Percentiles rank a stretch among this genome's conserved stretches.
phyloP scores from a whole-genome alignment of 2,888 invertebrate genomes.

The Thymelicus sylvestris region DNA sequence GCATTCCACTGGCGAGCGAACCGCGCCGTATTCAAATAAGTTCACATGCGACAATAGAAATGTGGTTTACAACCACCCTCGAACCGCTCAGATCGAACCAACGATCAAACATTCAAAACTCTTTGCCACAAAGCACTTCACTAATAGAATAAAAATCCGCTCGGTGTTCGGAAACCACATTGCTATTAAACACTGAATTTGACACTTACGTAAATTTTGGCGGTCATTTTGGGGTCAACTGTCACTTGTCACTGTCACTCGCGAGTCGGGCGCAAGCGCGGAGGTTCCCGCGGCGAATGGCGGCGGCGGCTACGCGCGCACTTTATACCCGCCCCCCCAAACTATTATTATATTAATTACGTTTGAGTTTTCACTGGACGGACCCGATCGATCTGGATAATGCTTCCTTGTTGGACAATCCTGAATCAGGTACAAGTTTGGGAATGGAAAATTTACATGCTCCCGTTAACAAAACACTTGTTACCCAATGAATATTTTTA shows the following conservation, averaged over 20 bases:
- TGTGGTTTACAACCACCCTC: conserved; percentile 76
- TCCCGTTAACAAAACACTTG: neutral
- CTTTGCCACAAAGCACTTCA: conserved; percentile 43
- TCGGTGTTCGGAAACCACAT: conserved; percentile 76
- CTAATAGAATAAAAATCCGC: conserved; percentile 50
- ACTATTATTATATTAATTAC: conserved; percentile 79
- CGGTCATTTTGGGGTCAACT: conserved; percentile 73
- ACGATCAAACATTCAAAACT: conserved; percentile 35
- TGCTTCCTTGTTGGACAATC: conserved; percentile 68
- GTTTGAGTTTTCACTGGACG: conserved; percentile 72
- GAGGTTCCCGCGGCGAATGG: conserved; percentile 78
- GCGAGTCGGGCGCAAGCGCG: conserved; percentile 75
- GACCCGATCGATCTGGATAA: conserved; percentile 69
- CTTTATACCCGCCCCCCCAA: conserved; percentile 81
- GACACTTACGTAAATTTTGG: conserved; percentile 83
- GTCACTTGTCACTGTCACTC: conserved; percentile 76
- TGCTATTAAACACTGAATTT: conserved; percentile 64
- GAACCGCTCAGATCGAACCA: conserved; percentile 32
- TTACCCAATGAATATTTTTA: too few species aligned
- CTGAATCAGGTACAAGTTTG: conserved; percentile 41
- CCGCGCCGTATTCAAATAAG: conserved; percentile 39
- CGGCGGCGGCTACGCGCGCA: conserved; percentile 54
- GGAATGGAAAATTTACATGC: neutral
- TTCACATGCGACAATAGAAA: conserved; percentile 69
- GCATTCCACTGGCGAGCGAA: conserved; percentile 20